A percentile compares a stretch with the other conserved stretches of the same genome.
phyloP scores from a whole-genome alignment of 2,113 vertebrate species.

The Physeter macrocephalus region DNA sequence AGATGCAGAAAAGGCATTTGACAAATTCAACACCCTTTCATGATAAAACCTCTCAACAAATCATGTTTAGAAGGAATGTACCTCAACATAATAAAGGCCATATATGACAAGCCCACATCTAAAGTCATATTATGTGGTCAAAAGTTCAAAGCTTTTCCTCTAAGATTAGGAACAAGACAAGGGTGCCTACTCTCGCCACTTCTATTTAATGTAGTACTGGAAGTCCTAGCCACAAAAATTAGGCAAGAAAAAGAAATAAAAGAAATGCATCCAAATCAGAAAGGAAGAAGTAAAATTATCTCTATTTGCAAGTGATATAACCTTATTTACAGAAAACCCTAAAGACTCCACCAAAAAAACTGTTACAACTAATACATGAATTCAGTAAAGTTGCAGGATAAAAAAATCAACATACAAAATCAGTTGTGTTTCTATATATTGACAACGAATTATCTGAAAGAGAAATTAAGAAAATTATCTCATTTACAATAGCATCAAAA shows the following conservation, averaged over 20 bases:
- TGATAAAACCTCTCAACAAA: not conserved
- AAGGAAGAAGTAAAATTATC: not conserved
- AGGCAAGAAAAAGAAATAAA: not conserved
- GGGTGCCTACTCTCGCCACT: not conserved
- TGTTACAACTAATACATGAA: not conserved
- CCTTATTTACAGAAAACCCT: not conserved
- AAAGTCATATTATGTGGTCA: not conserved
- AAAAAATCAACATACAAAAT: not conserved
- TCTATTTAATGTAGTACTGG: not conserved
- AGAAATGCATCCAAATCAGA: not conserved
- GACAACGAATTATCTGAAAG: not conserved
- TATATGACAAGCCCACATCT: not conserved
- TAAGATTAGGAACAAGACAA: not conserved
- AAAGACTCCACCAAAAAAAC: not conserved
- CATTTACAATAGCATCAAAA: not conserved
- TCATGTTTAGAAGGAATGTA: not conserved
- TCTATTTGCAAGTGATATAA: not conserved
- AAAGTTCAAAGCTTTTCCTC: not conserved
- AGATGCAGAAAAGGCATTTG: not conserved
- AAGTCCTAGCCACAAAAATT: not conserved
- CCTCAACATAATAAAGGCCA: not conserved
- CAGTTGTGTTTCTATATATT: not conserved
- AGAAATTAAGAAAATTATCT: not conserved
- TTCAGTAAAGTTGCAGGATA: not conserved
- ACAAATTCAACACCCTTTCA: not conserved